These are phyloP conservation scores for Clitarchus hookeri DNA, from an alignment of 2,888 invertebrate species.

Conservation along the genomic window DNA sequence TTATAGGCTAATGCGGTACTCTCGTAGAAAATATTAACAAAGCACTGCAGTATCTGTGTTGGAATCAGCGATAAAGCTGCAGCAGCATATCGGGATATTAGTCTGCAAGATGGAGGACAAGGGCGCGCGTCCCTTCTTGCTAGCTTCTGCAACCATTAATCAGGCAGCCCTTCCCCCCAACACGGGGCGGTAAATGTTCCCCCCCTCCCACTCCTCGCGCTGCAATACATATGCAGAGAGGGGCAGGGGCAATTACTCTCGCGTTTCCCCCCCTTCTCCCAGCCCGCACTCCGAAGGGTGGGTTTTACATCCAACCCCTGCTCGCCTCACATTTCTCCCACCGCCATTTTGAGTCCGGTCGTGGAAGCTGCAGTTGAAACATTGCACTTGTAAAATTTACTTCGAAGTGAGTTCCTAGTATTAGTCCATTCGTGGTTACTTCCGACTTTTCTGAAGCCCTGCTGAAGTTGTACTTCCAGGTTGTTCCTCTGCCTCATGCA, in stretches of 20 bases:
- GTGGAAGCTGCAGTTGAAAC: no score
- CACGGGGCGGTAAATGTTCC: not conserved
- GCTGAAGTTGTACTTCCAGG: no score
- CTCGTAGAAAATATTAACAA: not conserved
- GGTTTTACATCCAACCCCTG: not conserved
- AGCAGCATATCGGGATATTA: not conserved
- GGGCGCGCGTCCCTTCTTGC: not conserved
- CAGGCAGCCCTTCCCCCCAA: slow-evolving; percentile 14
- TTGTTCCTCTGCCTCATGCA: no score
- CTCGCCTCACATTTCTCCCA: not conserved
- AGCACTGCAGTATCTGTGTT: not conserved
- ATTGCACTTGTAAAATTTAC: no score
- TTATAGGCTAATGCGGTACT: no score
- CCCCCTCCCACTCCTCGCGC: not conserved
- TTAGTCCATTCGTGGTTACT: no score
- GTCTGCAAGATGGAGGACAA: not conserved
- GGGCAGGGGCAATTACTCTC: not conserved
- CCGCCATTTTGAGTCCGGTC: no score
- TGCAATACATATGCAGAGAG: not conserved
- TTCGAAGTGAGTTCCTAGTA: no score
- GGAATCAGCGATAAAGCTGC: not conserved
- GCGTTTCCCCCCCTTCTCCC: not conserved
- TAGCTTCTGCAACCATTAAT: not conserved
- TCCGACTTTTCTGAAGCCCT: no score
- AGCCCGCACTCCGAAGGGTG: not conserved